A percentile compares a stretch with the other conserved stretches of the same genome.
Conservation (phyloP, 1,140 invertebrate species). For the Zaprionus gabonicus region DNA sequence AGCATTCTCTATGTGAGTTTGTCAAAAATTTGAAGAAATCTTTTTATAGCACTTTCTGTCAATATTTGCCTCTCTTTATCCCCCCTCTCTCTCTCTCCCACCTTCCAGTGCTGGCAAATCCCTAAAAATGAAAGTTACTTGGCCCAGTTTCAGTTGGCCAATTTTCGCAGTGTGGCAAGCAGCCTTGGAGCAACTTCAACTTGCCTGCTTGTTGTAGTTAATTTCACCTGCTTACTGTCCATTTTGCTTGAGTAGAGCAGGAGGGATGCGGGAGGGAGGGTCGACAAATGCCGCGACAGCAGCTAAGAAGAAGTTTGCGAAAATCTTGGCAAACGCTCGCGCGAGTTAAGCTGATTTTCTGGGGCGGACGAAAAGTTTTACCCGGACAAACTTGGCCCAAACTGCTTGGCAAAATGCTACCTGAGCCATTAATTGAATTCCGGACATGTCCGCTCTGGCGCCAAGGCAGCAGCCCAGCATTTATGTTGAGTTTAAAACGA, state of each 20-base stretch:
- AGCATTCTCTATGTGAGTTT: background rate
- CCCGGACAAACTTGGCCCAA: conserved; percentile 39
- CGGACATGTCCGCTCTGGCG: conserved; percentile 27
- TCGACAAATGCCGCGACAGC: conserved; percentile 68
- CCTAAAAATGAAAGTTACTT: conserved; percentile 26
- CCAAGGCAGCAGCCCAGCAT: background rate
- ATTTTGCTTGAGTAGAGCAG: conserved; percentile 46
- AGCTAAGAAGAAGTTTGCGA: conserved; percentile 42
- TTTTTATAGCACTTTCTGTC: background rate
- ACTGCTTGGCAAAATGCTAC: conserved; percentile 37
- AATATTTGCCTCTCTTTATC: background rate
- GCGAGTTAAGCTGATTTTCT: conserved; percentile 51
- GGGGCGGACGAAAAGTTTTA: conserved; percentile 32
- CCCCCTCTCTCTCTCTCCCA: background rate
- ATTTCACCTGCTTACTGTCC: conserved; percentile 78
- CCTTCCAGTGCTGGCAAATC: conserved; percentile 10
- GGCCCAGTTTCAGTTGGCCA: conserved; percentile 32
- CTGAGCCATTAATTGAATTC: conserved; percentile 58
- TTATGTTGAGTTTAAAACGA: conserved; percentile 3
- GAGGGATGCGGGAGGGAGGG: conserved; percentile 8
- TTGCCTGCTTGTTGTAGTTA: conserved; percentile 63
- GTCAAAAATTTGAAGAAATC: background rate
- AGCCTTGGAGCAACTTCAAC: conserved; percentile 17
- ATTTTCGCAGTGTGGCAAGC: conserved; percentile 34
- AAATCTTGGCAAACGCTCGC: conserved; percentile 50